Evolutionary conservation across 2,797 vertebrate species (phyloP), one percentile per base, ranked within the genome.

Genomic region (Clamator glandarius): DNA sequence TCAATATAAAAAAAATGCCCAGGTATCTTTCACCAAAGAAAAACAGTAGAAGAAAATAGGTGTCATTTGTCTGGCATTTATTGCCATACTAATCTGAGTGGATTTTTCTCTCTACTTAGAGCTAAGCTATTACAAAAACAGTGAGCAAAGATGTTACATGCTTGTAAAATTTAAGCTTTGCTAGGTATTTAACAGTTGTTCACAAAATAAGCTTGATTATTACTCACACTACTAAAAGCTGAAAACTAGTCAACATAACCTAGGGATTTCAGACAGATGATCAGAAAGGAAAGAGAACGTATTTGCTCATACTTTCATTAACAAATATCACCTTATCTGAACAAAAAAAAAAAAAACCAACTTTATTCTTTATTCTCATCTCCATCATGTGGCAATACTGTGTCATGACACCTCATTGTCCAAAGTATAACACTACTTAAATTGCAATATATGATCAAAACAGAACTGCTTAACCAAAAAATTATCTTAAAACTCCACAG

Each of bases 311-410:
- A 23, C 3, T 61, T 54, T 51, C 6, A 24, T 46, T 44, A 42
- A 59, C 17, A 80, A 92, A 57, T 12, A 58, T 2, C 11, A 51
- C 17, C 17, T 39, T 11, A 58, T 31, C 15, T 3, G 8, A 3
- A 48, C 17, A 4, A 17, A 12, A 48, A 42, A 11, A 8, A 54
- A 8, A 14, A 3, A 2, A 6, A 24, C 44, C 44, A 44, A 18
- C 16, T 18, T 44, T 62, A n/a, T 46, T 26, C n/a, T 51, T 79
- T 69, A 18, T 55, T 89, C 31, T 78, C 15, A 59, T 15, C 89
- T 63, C 94, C 93, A 95, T 68, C 94, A 86, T 50, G 79, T 94
- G 93, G 87, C 62, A 63, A 57, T 15, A 61, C 4, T 20, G 8
- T 33, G 61, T 48, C 89, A 85, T n/a, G 48, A 75, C 24, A 2